A percentile compares a stretch with the other conserved stretches of the same genome.
These are phyloP conservation scores for Augochlora pura DNA, from an alignment of 1,140 invertebrate genomes.

Conservation along the genomic window DNA sequence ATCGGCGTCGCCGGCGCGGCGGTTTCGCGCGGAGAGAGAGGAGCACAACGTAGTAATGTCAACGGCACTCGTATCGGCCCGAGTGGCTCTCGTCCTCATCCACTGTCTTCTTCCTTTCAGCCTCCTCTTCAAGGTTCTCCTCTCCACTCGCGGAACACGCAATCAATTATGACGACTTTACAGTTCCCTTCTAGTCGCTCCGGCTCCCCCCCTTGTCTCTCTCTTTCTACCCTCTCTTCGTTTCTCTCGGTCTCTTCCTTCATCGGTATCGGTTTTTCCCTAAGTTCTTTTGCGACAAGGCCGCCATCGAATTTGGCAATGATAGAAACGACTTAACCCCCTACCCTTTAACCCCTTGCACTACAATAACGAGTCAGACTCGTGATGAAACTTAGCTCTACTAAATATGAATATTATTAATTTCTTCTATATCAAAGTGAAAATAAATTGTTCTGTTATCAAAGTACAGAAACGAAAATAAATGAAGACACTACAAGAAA, in stretches of 20 bases:
- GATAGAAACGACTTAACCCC: too few species aligned
- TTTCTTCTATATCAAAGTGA: too few species aligned
- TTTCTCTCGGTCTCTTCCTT: conserved; percentile 8
- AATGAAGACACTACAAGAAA: too few species aligned
- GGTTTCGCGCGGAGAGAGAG: conserved; percentile 17
- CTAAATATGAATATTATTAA: too few species aligned
- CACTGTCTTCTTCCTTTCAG: conserved; percentile 36
- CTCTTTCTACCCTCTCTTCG: conserved; percentile 1
- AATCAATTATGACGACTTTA: conserved; percentile 45
- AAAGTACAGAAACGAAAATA: too few species aligned
- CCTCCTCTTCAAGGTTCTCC: conserved; percentile 23
- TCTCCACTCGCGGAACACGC: conserved; percentile 35
- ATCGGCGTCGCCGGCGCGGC: conserved; percentile 19
- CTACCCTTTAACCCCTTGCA: too few species aligned
- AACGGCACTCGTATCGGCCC: conserved; percentile 46
- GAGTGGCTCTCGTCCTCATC: conserved; percentile 36
- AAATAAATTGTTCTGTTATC: too few species aligned
- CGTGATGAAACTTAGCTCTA: too few species aligned
- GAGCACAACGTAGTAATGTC: conserved; percentile 35
- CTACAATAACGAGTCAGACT: too few species aligned
- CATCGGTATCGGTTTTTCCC: not conserved
- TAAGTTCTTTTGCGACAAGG: not conserved
- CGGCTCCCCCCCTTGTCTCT: too few species aligned
- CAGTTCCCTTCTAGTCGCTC: conserved; percentile 50
- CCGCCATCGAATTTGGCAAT: conserved; percentile 14